Percentiles rank a stretch among this genome's conserved stretches.
These are phyloP conservation scores for Macaria notata DNA, from an alignment of 2,888 invertebrate species.

Conservation along the genomic window DNA sequence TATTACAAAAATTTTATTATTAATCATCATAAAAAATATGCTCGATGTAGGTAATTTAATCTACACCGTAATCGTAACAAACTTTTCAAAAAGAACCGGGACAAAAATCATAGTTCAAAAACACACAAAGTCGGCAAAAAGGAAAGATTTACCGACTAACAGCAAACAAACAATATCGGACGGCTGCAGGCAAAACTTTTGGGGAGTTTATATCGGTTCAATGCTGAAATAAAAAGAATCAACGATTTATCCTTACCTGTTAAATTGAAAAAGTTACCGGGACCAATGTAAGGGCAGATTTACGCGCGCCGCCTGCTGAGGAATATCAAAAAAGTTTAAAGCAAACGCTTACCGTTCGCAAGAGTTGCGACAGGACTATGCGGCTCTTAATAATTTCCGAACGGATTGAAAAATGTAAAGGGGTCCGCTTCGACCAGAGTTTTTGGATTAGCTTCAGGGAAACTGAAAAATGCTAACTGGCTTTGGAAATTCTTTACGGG, in stretches of 20 bases:
- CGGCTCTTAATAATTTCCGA: constrained; percentile 67
- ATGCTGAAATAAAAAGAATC: constrained; percentile 80
- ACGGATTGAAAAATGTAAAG: constrained; percentile 54
- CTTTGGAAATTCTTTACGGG: neutral
- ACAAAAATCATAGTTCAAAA: constrained; percentile 1
- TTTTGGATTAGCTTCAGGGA: constrained; percentile 21
- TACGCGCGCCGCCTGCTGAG: constrained; percentile 76
- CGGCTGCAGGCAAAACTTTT: constrained; percentile 56
- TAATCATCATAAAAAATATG: too few relatives aligned
- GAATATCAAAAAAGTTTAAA: constrained; percentile 80
- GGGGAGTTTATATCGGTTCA: constrained; percentile 76
- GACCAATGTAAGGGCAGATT: constrained; percentile 77
- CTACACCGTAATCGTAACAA: too few relatives aligned
- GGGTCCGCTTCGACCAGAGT: constrained; percentile 22
- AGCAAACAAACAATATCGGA: constrained; percentile 65
- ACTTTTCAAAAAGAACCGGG: too few relatives aligned
- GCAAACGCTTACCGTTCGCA: constrained; percentile 57
- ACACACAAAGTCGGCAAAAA: constrained; percentile 42
- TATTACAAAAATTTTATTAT: too few relatives aligned
- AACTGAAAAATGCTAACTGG: constrained; percentile 5
- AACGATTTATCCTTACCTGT: constrained; percentile 82
- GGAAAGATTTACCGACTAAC: constrained; percentile 62
- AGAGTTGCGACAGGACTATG: constrained; percentile 44
- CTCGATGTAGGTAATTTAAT: too few relatives aligned
- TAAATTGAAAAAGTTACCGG: constrained; percentile 81